phyloP scores from a whole-genome alignment of 1,140 invertebrate species.

The Achroia grisella region DNA sequence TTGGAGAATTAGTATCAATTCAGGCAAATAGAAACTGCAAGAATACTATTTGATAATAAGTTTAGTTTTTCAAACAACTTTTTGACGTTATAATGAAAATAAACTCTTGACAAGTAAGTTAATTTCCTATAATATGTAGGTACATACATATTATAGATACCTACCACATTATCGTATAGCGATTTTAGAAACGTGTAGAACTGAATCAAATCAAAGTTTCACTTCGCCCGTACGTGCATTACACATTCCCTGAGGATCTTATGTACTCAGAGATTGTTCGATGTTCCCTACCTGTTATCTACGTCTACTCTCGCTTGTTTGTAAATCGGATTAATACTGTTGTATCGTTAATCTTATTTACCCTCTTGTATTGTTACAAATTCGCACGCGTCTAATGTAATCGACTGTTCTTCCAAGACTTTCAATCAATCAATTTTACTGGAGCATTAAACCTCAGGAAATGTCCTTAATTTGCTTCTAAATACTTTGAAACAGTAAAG shows the following conservation, averaged over 20 bases:
- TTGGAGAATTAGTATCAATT: too few species aligned
- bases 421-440: slow-evolving; percentile 3
- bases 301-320: slow-evolving; percentile 30
- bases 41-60: too few species aligned
- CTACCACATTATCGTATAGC: too few species aligned
- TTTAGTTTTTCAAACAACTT: too few species aligned
- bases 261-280: slow-evolving; percentile 37
- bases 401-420: neutral
- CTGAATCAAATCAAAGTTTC: slow-evolving; percentile 27
- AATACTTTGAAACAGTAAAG: slow-evolving; percentile 59
- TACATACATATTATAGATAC: too few species aligned
- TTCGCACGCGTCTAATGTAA: neutral
- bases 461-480: slow-evolving; percentile 64
- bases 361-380: slow-evolving; percentile 22
- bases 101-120: too few species aligned
- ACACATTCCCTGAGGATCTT: slow-evolving; percentile 28
- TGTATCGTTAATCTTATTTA: slow-evolving; percentile 44
- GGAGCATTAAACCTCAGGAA: slow-evolving; percentile 34
- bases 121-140: too few species aligned
- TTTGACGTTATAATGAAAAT: too few species aligned
- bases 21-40: too few species aligned
- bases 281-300: slow-evolving; percentile 29
- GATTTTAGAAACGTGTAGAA: neutral
- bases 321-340: slow-evolving; percentile 40
- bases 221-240: slow-evolving; percentile 16